Evolutionary conservation across 2,797 vertebrate species (phyloP), one percentile per base, ranked within the genome.

Genomic region (Ctenopoma multispine): DNA sequence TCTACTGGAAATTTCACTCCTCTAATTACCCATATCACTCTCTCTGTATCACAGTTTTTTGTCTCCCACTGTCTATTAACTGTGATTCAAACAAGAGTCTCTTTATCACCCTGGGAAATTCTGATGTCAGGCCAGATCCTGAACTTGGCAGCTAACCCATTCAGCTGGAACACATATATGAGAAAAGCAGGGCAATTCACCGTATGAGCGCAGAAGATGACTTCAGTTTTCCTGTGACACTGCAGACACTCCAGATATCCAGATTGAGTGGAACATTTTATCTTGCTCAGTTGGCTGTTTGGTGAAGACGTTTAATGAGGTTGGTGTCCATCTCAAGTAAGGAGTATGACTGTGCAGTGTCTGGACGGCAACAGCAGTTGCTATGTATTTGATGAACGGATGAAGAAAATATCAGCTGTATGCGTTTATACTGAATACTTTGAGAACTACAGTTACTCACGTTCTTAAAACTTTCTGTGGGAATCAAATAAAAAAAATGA

Each of bases 71-170:
- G 76, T 78, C 84, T 87, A 66, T 86, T 79, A 79, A 77, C 75
- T 84, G 75, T 75, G 77, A 88, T 76, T 86, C 61, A 78, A 88
- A 92, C 92, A 91, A 91, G 84, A 87, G 80, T 58, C 82, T 87
- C 88, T 91, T 92, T 92, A 92, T 93, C 84, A 81, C 59, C 58
- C 62, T 20, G 81, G 81, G 89, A 91, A 87, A 89, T 82, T 86
- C 89, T 92, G 87, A 89, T 85, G 85, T 84, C 84, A 83, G 69
- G 81, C 88, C 91, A 92, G 89, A 89, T 90, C 81, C 75, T 59
- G 61, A 79, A 76, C 79, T 87, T 92, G 90, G 90, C 92, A 86
- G 80, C 54, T 21, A 10, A 61, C 72, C 77, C 63, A 44, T 85
- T 90, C 87, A 87, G 87, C 88, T 90, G 86, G 82, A 90, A 88